Conservation (phyloP, 2,113 vertebrate species). For the Ardeotis arabs region DNA sequence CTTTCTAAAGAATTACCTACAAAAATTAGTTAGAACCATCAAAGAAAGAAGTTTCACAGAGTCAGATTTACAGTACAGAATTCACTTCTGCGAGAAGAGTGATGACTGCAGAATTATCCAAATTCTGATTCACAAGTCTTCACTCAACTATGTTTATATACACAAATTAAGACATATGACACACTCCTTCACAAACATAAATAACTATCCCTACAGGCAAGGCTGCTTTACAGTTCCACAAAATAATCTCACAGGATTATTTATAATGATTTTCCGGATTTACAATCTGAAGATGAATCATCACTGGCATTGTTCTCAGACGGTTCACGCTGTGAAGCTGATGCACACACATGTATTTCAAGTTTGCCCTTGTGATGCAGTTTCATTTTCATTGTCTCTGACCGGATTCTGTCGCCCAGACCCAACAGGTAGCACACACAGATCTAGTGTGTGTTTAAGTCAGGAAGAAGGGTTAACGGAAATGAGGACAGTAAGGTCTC, state of each 20-base stretch:
- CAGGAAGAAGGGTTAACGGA: background rate
- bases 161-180: background rate
- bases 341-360: background rate
- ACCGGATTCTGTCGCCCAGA: background rate
- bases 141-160: background rate
- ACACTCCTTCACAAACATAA: background rate
- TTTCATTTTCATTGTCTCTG: background rate
- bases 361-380: background rate
- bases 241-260: background rate
- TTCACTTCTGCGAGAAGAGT: background rate
- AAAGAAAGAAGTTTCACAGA: background rate
- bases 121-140: background rate
- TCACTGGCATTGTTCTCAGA: background rate
- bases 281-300: background rate
- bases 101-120: background rate
- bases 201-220: background rate
- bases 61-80: background rate
- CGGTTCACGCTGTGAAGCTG: background rate
- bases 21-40: background rate
- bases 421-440: background rate
- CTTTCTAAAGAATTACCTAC: background rate
- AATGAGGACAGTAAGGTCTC: background rate
- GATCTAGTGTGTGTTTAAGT: rapidly evolving
- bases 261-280: background rate
- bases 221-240: background rate